Evolutionary conservation across 2,113 vertebrate species (phyloP), one percentile per base, ranked within the genome.

Genomic region (Hepsetus odoe): DNA sequence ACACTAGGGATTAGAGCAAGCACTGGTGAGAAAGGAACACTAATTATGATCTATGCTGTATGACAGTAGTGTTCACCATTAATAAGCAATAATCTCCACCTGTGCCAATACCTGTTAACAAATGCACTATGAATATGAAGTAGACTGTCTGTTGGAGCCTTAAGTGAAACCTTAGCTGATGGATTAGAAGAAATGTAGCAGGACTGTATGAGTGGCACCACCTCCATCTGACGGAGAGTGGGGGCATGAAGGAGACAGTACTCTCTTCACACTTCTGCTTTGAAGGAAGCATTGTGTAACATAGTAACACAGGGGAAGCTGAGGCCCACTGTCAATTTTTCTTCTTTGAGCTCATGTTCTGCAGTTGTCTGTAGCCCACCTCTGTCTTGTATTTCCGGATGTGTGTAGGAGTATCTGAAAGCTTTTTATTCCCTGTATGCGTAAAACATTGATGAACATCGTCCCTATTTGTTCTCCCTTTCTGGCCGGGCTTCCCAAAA

Each of bases 341-440:
- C 69, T 33, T 38, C 55, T 72, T 40, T 59, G 55, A 64, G 74
- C 61, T 56, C 65, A 74, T 73, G 51, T 46, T 30, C 26, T 6
- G 59, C 42, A 32, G 76, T 68, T 74, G 14, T 73, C 20, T 70
- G 55, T 33, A 76, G 24, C 70, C 55, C 30, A 32, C 42, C 28
- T 68, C 71, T 33, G 76, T 59, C 75, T 79, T 73, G 56, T 76
- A 67, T 62, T 70, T 72, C 59, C 61, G 55, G 66, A 76, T 72
- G 72, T 76, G 77, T 72, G 77, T 80, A 67, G 72, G 81, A 72
- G 81, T 70, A 80, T 55, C 51, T 59, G n/a, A 24, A 61, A 56
- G 58, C 72, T 20, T 80, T 66, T 83, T 51, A 66, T 79, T 42
- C 65, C 44, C 11, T 51, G 28, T 30, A 46, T 70, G 28, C 32